Base-by-base conservation (phyloP, 2,888 invertebrate species). In the Cepaea hortensis region DNA sequence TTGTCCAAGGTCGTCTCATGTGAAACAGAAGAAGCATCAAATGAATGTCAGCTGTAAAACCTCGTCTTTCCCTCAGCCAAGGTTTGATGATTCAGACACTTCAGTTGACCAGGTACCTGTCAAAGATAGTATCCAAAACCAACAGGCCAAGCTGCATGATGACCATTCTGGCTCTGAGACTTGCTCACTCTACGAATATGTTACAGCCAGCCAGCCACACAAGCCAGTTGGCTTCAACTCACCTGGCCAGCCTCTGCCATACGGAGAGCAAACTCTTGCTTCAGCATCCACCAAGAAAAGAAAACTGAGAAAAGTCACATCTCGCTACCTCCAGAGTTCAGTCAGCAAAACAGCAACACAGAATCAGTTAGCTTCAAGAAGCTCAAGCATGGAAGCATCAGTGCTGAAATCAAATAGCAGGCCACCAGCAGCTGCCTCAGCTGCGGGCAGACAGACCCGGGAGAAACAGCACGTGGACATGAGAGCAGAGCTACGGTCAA, bases 321-420 rank as follows among this genome's bases (percentile, higher is more conserved):
- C 92, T 6, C 88, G 92, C 20, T 92, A 91, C 85, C 91, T 92
- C 91, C 92, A 92, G 81, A 62, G 70, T 46, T 48, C 85, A 35
- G 2, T 55, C 5, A 76, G 20, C 61, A 73, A n/a, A 65, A 55
- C 72, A 50, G 20, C 6, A 6, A 13, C 15, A 1, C 15, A 48
- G 20, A 61, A 11, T n/a, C 3, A 9, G 7, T 2, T 77, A n/a
- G 18, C 55, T 18, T 77, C 61, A n/a, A 55, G 55, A 13, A 77
- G 55, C 55, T 23, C 61, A 0, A 81, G 7, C 9, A 13, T 70
- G n/a, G 81, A 81, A 0, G n/a, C 81, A 48, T 65, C 65, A 3
- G 15, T 68, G 35, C 15, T 18, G 11, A 23, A 68, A 20, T 48
- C 35, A 23, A 11, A 68, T 15, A 20, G 15, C 6, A 68, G 23